Evolutionary conservation across 1,140 invertebrate genomes (phyloP), one percentile per base, ranked within the genome.

Genomic region (Chrysomallon squamiferum): DNA sequence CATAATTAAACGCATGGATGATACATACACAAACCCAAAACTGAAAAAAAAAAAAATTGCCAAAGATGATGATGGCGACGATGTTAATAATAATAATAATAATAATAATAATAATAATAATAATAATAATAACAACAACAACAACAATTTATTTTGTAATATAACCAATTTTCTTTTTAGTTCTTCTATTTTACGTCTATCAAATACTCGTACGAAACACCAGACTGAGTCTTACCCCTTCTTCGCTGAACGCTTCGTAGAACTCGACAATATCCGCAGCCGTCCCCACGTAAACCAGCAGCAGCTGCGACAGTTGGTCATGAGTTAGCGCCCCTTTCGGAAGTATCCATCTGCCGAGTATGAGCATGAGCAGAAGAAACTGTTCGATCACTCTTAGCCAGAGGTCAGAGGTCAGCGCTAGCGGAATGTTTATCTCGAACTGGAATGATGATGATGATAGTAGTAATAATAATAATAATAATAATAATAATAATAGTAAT

Each of bases 201-300:
- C n/a, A n/a, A n/a, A n/a, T n/a, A n/a, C n/a, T n/a, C n/a, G n/a
- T n/a, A n/a, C n/a, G n/a, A n/a, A n/a, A n/a, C n/a, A n/a, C n/a
- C n/a, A n/a, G n/a, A n/a, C n/a, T n/a, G n/a, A n/a, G n/a, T n/a
- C 52, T 62, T 64, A 84, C 82, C 73, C 76, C 65, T 25, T 80
- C 71, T 73, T 84, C 82, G 50, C 82, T 88, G 86, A 96, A 96
- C 0, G 95, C 95, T 80, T 96, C 95, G 82, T 96, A 96, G 84
- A 97, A 96, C 82, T 97, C 95, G 29, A 96, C 95, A 57, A 97
- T 97, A 80, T 97, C 95, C 0, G 94, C 94, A 0, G 94, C 94
- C 0, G 93, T 96, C 35, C 89, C 88, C 65, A 89, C 88, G 75
- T 90, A 90, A 30, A 89, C 94, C 2, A 96, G 85, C 0, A 97